Conservation (phyloP, 2,888 invertebrate species). For the Horisme vitalbata region DNA sequence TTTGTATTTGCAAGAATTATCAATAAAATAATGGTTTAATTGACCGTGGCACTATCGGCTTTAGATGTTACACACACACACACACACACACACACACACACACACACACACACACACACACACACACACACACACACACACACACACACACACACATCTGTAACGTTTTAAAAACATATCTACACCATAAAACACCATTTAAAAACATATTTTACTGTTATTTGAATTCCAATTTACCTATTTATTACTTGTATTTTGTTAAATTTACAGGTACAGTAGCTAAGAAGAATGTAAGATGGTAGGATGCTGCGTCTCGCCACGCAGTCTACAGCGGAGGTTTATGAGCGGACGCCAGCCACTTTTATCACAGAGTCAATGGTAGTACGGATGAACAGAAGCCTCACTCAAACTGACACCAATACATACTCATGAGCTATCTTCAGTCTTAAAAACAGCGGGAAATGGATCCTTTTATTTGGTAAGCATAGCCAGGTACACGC, state of each 20-base stretch:
- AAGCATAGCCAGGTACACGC: neutral
- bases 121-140: too few species aligned
- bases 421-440: neutral
- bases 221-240: too few species aligned
- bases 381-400: neutral
- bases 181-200: neutral
- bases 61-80: too few species aligned
- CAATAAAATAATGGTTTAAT: too few species aligned
- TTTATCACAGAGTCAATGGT: constrained; percentile 38
- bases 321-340: constrained; percentile 78
- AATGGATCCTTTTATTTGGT: neutral
- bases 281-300: constrained; percentile 42
- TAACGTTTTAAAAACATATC: neutral
- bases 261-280: constrained; percentile 8
- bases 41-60: too few species aligned
- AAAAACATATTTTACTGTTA: too few species aligned
- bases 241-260: neutral
- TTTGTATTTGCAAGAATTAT: too few species aligned
- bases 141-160: too few species aligned
- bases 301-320: constrained; percentile 70
- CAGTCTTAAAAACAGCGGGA: neutral
- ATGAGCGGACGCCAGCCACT: constrained; percentile 76
- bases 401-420: neutral
- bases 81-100: too few species aligned
- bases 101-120: too few species aligned